Evolutionary conservation across 2,888 invertebrate species (phyloP), one percentile per base, ranked within the genome.

Genomic region (Oscheius onirici): DNA sequence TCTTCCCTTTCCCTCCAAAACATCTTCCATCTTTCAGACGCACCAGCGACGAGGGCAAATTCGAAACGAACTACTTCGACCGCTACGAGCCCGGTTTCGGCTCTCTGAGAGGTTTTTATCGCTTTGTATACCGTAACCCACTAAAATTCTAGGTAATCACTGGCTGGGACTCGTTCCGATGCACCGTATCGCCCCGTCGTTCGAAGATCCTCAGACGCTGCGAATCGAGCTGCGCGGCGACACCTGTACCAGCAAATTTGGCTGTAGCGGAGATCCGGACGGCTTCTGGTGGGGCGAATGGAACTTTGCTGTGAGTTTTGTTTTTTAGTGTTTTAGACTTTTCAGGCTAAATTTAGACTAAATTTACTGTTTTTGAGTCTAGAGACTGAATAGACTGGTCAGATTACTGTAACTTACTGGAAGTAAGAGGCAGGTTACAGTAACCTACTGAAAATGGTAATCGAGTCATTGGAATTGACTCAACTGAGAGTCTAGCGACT

Each of bases 21-120:
- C 40, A 10, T 40, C 49, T n/a, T 71, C 70, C 34, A 69, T 63
- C 69, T 76, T n/a, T 49, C 55, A 79, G 82, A 72, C 73, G 82
- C 15, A 28, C 72, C n/a, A 70, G 75, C 41, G 68, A 66, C 26
- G 61, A 73, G 0, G 66, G 49, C 8, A 34, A 40, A 1, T 79
- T 77, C 69, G 76, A 82, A 69, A 76, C 78, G n/a, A 46, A 69
- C 22, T 72, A 75, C 17, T 78, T 76, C 63, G 69, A 76, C 1
- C 76, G 83, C 20, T 83, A 82, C 69, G 68, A 72, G 10, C 13
- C 65, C n/a, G 84, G 84, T 2, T 84, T 84, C 51, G 84, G 84
- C 22, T 49, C 75, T 54, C 72, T 80, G 11, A 24, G 52, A 51
- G 51, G 65, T 67, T 52, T 66, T 15, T 26, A 51, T 51, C 24